Base-by-base conservation (phyloP, 2,113 vertebrate species). In the Scartelaos histophorus region DNA sequence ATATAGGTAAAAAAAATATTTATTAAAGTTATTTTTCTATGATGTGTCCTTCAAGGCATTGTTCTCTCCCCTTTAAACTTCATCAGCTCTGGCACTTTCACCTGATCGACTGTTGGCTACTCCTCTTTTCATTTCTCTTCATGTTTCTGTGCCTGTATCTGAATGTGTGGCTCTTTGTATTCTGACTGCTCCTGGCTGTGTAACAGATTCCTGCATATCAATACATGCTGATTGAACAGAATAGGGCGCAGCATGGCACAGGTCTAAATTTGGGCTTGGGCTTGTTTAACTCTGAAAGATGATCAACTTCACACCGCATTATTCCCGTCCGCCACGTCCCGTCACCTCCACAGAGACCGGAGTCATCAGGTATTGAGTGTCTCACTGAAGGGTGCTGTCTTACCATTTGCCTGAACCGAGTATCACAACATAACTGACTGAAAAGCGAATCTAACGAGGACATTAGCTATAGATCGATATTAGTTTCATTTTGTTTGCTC, bases 201-300 rank as follows among this genome's bases (percentile, higher is more conserved):
- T 46, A 34, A 62, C 75, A 22, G 71, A 76, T 58, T 17, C 56
- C 57, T 25, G 21, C 60, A 67, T 61, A 79, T 82, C 72, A 11
- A 43, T 35, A 53, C 19, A 24, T 65, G 66, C 56, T 68, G 71
- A 70, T 67, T 64, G 69, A 15, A 66, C 66, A 53, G 38, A 66
- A 76, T 49, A 15, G 54, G 61, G 21, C 7, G 46, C 21, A 72
- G 47, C 35, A 57, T 68, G 70, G 35, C 5, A n/a, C 68, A 47
- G 2, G 13, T 75, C 75, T 76, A 71, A 77, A 68, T 82, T 65
- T 72, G 76, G 73, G 68, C 38, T 43, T 62, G 61, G 51, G 80
- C 53, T 76, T 69, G 29, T 87, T 84, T 80, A 83, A 76, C 67
- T 60, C 79, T 70, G 80, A 84, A 80, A 81, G 76, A 64, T 75